Evolutionary conservation across 2,888 invertebrate species (phyloP).

Genomic region (Yponomeuta evonymella): DNA sequence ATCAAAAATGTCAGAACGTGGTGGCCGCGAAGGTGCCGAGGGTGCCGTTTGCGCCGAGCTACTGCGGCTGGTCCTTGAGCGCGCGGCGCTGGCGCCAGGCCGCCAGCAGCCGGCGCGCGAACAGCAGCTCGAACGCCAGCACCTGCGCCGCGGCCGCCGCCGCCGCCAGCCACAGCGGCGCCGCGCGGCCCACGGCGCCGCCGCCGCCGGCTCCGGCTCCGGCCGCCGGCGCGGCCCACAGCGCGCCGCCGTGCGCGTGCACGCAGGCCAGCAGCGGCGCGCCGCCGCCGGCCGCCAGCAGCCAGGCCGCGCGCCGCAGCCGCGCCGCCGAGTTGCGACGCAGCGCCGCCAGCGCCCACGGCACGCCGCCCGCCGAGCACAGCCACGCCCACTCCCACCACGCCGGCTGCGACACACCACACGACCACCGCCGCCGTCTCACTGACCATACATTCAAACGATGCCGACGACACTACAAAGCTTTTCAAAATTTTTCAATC

Average conservation of each 20-base stretch:
- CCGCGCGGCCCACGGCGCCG: conserved; percentile 83
- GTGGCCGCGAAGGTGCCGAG: too few relatives aligned
- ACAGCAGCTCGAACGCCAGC: conserved; percentile 89
- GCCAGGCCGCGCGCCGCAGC: conserved; percentile 83
- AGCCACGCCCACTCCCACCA: conserved; percentile 98
- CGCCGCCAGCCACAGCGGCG: conserved; percentile 72
- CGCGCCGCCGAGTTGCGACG: conserved; percentile 87
- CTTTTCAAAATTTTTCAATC: too few relatives aligned
- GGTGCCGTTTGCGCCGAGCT: not conserved
- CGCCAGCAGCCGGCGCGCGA: conserved; percentile 86
- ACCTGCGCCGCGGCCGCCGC: conserved; percentile 91
- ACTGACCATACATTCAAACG: not conserved
- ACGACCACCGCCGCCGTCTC: not conserved
- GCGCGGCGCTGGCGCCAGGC: conserved; percentile 89
- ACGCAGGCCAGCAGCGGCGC: conserved; percentile 86
- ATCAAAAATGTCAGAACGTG: too few relatives aligned
- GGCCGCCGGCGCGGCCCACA: conserved; percentile 72
- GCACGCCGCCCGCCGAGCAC: conserved; percentile 86
- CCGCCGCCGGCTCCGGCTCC: conserved; percentile 93
- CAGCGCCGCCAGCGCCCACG: conserved; percentile 90
- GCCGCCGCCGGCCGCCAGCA: not conserved
- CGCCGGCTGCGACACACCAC: conserved; percentile 78
- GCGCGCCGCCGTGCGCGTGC: conserved; percentile 88
- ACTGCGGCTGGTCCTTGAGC: conserved; percentile 46
- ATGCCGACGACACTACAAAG: too few relatives aligned